Conservation (phyloP, 2,888 invertebrate genomes). For the Callosobruchus maculatus region DNA sequence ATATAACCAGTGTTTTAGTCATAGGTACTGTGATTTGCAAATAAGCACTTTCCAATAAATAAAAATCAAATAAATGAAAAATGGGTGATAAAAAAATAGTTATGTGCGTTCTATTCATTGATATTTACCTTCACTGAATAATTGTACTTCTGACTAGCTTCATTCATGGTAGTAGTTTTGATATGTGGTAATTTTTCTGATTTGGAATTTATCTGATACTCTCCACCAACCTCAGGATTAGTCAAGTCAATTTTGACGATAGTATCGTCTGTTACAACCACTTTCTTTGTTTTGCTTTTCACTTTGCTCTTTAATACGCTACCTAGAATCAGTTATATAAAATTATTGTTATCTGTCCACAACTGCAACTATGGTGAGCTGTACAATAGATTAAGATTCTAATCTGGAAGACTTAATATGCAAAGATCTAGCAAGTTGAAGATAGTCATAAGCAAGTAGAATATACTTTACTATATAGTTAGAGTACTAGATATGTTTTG, state of each 20-base stretch:
- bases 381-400: background rate
- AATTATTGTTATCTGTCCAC: background rate
- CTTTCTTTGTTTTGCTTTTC: constrained; percentile 15
- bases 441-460: too few species aligned
- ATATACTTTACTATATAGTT: too few species aligned
- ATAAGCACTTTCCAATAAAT: too few species aligned
- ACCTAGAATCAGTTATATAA: background rate
- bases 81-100: too few species aligned
- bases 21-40: constrained; percentile 1
- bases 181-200: constrained; percentile 31
- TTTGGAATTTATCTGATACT: constrained; percentile 22
- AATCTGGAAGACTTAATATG: background rate
- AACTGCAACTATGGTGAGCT: background rate
- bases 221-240: constrained; percentile 21
- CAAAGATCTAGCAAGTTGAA: too few species aligned
- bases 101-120: constrained; percentile 9
- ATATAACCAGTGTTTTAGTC: too few species aligned
- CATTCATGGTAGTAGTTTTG: constrained; percentile 20
- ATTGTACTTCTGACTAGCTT: constrained; percentile 15
- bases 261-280: constrained; percentile 19
- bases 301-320: constrained; percentile 17
- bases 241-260: constrained; percentile 42
- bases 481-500: too few species aligned
- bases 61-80: too few species aligned
- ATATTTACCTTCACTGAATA: background rate